Conservation (phyloP, 2,797 vertebrate species). For the Columba guinea region DNA sequence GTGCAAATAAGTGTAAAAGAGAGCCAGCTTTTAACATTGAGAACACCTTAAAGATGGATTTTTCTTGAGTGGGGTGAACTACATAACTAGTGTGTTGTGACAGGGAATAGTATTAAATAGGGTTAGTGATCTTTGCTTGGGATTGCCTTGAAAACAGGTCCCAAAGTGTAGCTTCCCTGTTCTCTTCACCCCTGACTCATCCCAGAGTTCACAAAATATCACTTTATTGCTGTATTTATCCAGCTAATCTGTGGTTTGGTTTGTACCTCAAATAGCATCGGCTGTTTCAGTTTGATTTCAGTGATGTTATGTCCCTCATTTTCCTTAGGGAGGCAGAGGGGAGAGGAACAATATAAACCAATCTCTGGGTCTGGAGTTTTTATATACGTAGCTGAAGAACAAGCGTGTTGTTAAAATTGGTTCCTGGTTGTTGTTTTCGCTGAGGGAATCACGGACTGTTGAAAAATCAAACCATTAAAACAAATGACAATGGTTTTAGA, state of each 20-base stretch:
- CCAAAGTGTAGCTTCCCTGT: not conserved
- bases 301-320: not conserved
- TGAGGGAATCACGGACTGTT: not conserved
- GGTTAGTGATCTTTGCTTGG: not conserved
- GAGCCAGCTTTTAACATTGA: not conserved
- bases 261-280: not conserved
- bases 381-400: not conserved
- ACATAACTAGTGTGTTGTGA: fast-evolving
- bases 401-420: not conserved
- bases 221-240: not conserved
- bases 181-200: not conserved
- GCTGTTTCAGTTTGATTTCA: not conserved
- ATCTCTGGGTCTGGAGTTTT: not conserved
- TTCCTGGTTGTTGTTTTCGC: not conserved
- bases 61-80: not conserved
- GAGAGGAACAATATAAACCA: not conserved
- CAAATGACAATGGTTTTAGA: not conserved
- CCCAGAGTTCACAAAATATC: not conserved
- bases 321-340: not conserved
- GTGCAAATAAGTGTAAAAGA: not conserved
- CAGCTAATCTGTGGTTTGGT: not conserved
- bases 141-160: not conserved
- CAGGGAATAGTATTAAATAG: not conserved
- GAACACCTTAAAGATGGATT: not conserved
- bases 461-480: not conserved